A percentile compares a stretch with the other conserved stretches of the same genome.
Conservation (phyloP, 2,888 invertebrate species). For the Venustoraphidia nigricollis region DNA sequence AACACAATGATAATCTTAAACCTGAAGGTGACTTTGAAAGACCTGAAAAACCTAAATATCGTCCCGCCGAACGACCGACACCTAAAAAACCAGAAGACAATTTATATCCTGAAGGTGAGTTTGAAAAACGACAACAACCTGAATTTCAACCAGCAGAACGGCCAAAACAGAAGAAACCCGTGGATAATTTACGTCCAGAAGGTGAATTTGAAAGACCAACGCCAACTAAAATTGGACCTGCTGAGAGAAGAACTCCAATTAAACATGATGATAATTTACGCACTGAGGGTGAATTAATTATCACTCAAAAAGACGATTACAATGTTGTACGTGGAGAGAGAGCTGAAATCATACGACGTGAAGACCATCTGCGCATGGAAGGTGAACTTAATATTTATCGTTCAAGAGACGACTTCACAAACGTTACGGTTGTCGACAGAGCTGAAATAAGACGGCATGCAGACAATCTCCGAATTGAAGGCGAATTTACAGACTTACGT, state of each 20-base stretch:
- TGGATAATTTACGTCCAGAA: constrained; percentile 36
- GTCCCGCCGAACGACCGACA: constrained; percentile 27
- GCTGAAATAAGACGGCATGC: constrained; percentile 36
- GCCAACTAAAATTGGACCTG: constrained; percentile 32
- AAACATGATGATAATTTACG: constrained; percentile 27
- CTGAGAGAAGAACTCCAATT: constrained; percentile 41
- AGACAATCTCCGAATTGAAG: constrained; percentile 46
- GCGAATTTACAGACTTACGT: constrained; percentile 39
- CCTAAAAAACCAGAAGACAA: constrained; percentile 29
- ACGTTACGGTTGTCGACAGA: constrained; percentile 38
- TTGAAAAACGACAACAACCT: constrained; percentile 22
- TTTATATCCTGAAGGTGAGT: constrained; percentile 35
- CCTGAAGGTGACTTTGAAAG: constrained; percentile 27
- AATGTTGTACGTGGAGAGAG: constrained; percentile 39
- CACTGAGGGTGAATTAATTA: constrained; percentile 14
- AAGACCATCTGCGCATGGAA: constrained; percentile 44
- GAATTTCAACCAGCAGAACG: constrained; percentile 32
- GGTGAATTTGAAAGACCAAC: constrained; percentile 31
- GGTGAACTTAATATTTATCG: constrained; percentile 31
- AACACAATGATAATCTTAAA: constrained; percentile 27
- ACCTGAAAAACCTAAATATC: constrained; percentile 20
- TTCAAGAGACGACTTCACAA: constrained; percentile 36
- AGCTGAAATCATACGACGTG: constrained; percentile 35
- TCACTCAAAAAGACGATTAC: constrained; percentile 30
- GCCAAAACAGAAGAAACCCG: constrained; percentile 30